Conservation (phyloP, 2,888 invertebrate species). For the Trichogramma dendrolimi region DNA sequence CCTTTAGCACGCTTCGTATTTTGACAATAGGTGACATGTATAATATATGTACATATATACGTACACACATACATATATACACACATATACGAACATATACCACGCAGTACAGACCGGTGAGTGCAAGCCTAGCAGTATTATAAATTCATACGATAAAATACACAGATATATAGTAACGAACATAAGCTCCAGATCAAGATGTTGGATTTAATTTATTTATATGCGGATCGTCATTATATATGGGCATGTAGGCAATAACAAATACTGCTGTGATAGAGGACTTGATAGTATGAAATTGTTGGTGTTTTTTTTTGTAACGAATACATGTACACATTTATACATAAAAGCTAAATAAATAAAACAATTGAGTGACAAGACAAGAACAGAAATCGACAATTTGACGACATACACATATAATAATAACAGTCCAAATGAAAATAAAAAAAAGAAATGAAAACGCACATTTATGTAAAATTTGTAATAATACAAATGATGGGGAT, state of each 20-base stretch:
- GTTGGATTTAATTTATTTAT: neutral
- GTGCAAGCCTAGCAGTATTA: slow-evolving; percentile 51
- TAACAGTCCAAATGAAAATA: neutral
- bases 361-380: slow-evolving; percentile 50
- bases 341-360: no score
- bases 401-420: slow-evolving; percentile 47
- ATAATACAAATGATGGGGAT: no score
- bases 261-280: slow-evolving; percentile 33
- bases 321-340: no score
- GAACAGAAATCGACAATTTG: slow-evolving; percentile 50
- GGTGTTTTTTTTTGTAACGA: no score
- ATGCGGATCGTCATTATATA: slow-evolving; percentile 27
- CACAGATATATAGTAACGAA: slow-evolving; percentile 26
- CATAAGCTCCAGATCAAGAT: slow-evolving; percentile 29
- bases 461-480: no score
- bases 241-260: slow-evolving; percentile 30
- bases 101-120: slow-evolving; percentile 20
- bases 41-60: slow-evolving; percentile 25
- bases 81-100: neutral
- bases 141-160: slow-evolving; percentile 41
- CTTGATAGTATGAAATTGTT: slow-evolving; percentile 2
- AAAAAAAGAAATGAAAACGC: no score
- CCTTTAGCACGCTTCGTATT: slow-evolving; percentile 29
- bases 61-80: slow-evolving; percentile 23
- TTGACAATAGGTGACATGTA: slow-evolving; percentile 31